Evolutionary conservation across 2,888 invertebrate genomes (phyloP), one percentile per base, ranked within the genome.

Genomic region (Boloria selene): DNA sequence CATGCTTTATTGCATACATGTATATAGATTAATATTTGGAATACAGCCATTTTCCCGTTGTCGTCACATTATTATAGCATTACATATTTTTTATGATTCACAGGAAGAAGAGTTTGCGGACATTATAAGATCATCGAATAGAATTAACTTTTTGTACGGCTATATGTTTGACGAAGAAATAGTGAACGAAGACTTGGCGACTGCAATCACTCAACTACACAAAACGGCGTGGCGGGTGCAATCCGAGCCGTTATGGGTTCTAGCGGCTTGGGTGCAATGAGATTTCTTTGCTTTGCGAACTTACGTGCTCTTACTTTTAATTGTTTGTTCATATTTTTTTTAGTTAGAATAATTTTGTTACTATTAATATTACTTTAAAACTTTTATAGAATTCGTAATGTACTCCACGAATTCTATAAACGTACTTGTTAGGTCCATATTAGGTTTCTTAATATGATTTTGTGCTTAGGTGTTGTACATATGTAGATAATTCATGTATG

Each of bases 221-320:
- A 94, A 95, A 76, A 94, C 95, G 53, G 96, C 97, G 44, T 96
- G 97, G 90, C 94, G 95, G 75, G 95, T 98, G 38, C 98, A 99
- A 88, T 96, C 96, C 0, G 98, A 98, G 81, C 97, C 98, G 0
- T 94, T 97, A 16, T 99, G 99, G 99, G 98, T 98, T 49, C 99
- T 99, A 42, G 96, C 97, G 49, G 96, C 96, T 7, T 98, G 98
- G 98, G 96, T 97, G 75, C 97, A 97, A 93, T 97, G 94, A 88
- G 60, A 31, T 50, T 53, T 71, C 26, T 58, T 61, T 61, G 56
- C 31, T 49, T 49, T 50, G 55, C 31, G 58, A 52, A 13, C 47
- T 64, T 64, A 58, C 22, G 2, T 45, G 44, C 14, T 49, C 17
- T 45, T 61, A 61, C 18, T 4, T 67, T 53, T 31, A 50, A 47